Conservation (phyloP, 2,888 invertebrate species). For the Willowsia nigromaculata region DNA sequence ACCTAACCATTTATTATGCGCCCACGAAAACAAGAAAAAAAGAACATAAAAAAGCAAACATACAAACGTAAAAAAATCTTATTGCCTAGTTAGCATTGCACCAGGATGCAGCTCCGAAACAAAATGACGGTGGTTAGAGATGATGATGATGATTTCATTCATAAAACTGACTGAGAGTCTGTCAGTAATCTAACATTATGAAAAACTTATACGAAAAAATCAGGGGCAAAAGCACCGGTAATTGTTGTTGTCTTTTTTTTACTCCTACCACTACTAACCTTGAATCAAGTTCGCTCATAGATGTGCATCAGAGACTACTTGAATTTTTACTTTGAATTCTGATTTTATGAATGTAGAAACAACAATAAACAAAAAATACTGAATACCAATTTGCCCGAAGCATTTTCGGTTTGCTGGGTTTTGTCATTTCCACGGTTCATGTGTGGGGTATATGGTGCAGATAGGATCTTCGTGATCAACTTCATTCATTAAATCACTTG, state of each 20-base stretch:
- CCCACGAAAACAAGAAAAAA: conserved; percentile 66
- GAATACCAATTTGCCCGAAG: not conserved
- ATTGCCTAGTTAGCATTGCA: conserved; percentile 59
- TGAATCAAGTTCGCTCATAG: not conserved
- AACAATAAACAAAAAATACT: not conserved
- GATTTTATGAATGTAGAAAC: not conserved
- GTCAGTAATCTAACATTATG: conserved; percentile 27
- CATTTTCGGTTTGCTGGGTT: not conserved
- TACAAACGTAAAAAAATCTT: not conserved
- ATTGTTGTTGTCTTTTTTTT: conserved; percentile 3
- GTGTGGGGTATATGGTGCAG: not conserved
- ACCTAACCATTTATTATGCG: conserved; percentile 35
- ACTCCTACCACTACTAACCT: conserved; percentile 7
- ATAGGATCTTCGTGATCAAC: not conserved
- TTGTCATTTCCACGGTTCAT: not conserved
- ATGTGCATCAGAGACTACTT: not conserved
- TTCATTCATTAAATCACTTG: not conserved
- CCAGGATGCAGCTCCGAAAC: conserved; percentile 56
- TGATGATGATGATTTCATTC: conserved; percentile 59
- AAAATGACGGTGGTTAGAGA: not conserved
- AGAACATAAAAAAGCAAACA: not conserved
- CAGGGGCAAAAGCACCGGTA: not conserved
- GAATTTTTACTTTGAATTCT: not conserved
- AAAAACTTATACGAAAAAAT: not conserved
- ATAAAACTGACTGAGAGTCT: conserved; percentile 60